Evolutionary conservation across 2,888 invertebrate species (phyloP).

Genomic region (Isotomurus palustris): DNA sequence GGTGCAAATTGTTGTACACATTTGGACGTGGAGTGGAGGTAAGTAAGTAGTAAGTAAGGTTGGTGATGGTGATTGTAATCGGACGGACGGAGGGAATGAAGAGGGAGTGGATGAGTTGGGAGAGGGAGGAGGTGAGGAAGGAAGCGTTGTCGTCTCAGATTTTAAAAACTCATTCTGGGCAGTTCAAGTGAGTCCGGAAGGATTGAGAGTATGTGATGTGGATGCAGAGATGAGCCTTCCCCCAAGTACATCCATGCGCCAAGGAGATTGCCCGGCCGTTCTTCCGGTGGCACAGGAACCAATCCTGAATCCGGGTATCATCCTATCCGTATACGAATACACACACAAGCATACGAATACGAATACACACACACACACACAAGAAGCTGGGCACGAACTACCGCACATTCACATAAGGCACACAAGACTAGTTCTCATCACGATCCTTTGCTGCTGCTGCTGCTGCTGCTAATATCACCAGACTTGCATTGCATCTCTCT

Average conservation of each 20-base stretch:
- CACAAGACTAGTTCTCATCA: too few relatives aligned
- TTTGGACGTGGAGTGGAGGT: conserved; percentile 8
- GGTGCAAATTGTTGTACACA: not conserved
- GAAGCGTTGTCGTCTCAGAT: conserved; percentile 7
- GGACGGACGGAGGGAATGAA: too few relatives aligned
- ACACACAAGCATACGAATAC: not conserved
- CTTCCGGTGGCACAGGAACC: conserved; percentile 44
- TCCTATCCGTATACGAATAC: not conserved
- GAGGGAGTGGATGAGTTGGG: conserved; percentile 9
- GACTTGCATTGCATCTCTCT: too few relatives aligned
- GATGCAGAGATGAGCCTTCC: conserved; percentile 38
- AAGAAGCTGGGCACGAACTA: too few relatives aligned
- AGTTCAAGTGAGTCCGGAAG: conserved; percentile 15
- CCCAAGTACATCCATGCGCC: conserved; percentile 42
- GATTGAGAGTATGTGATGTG: conserved; percentile 37
- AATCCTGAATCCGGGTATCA: conserved; percentile 25
- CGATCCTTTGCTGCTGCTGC: too few relatives aligned
- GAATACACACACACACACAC: not conserved
- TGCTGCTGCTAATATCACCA: too few relatives aligned
- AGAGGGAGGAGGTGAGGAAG: conserved; percentile 9
- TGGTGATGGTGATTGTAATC: too few relatives aligned
- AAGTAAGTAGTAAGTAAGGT: conserved; percentile 6
- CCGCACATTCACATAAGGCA: too few relatives aligned
- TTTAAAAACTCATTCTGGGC: conserved; percentile 22
- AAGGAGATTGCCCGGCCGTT: conserved; percentile 42